These are phyloP conservation scores for Chaetodon trifascialis DNA, from an alignment of 2,113 vertebrate genomes.

Conservation along the genomic window DNA sequence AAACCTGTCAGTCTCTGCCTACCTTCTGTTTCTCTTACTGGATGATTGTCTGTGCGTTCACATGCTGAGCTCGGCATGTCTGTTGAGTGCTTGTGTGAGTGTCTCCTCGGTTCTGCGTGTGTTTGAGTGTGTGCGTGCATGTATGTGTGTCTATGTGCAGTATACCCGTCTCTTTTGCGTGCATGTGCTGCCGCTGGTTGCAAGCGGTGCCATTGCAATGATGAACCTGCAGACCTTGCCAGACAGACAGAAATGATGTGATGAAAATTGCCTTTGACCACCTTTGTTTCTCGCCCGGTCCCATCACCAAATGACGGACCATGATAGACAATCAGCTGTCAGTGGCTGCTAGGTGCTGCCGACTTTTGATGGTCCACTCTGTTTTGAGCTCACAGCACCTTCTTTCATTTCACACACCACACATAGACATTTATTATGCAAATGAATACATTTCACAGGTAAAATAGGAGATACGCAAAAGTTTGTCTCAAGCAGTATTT, in stretches of 20 bases:
- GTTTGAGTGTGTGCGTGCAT: neutral
- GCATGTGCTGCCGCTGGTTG: neutral
- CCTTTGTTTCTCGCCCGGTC: constrained; percentile 40
- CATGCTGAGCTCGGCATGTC: constrained; percentile 14
- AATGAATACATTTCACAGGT: neutral
- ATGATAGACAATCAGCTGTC: constrained; percentile 41
- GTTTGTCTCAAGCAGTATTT: neutral
- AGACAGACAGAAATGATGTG: constrained; percentile 56
- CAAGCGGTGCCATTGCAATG: constrained; percentile 6
- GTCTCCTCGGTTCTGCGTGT: constrained; percentile 1
- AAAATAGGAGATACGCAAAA: neutral
- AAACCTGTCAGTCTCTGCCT: constrained; percentile 64
- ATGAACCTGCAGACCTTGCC: constrained; percentile 23
- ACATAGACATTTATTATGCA: neutral
- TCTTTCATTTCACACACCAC: neutral
- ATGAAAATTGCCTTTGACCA: constrained; percentile 56
- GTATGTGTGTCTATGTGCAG: constrained; percentile 1
- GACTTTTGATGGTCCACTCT: neutral
- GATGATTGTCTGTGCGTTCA: constrained; percentile 32
- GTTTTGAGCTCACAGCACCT: neutral
- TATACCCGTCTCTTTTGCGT: neutral
- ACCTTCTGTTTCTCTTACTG: constrained; percentile 36
- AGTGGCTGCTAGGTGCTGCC: constrained; percentile 14
- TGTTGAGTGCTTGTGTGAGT: neutral
- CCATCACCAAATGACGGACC: constrained; percentile 18